Percentiles rank a stretch among this genome's conserved stretches.
Evolutionary conservation across 2,888 invertebrate species (phyloP).

Genomic region (Drosophila atroscutellata): DNA sequence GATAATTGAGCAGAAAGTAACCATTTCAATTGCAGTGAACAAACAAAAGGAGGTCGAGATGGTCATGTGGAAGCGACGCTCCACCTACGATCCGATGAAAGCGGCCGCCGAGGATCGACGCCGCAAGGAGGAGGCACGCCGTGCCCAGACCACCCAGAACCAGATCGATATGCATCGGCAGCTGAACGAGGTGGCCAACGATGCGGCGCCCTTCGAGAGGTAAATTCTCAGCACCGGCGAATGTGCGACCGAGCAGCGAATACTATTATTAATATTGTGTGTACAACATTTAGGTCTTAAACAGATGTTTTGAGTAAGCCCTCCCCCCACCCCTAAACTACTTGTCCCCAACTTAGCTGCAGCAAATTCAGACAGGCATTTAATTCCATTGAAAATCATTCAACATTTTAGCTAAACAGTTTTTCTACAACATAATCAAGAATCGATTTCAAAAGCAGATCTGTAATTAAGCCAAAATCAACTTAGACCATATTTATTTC

Average conservation of each 20-base stretch:
- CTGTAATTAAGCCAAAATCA: neutral
- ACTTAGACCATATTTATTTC: neutral
- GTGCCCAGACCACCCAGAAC: conserved; percentile 62
- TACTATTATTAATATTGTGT: conserved; percentile 12
- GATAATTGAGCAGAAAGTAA: neutral
- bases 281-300: conserved; percentile 28
- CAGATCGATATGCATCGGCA: conserved; percentile 72
- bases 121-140: conserved; percentile 87
- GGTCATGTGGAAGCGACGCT: conserved; percentile 98
- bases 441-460: neutral
- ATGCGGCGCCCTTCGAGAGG: conserved; percentile 80
- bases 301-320: conserved; percentile 18
- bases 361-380: neutral
- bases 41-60: conserved; percentile 92
- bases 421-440: neutral
- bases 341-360: neutral
- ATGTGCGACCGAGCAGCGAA: neutral
- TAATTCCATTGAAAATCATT: neutral
- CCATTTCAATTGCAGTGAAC: conserved; percentile 84
- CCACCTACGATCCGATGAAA: conserved; percentile 97
- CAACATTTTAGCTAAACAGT: neutral
- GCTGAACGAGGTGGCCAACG: conserved; percentile 57
- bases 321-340: neutral
- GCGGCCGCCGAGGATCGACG: conserved; percentile 95
- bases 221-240: conserved; percentile 52